Evolutionary conservation across 2,797 vertebrate genomes (phyloP).

Genomic region (Gymnopithys bicolor): DNA sequence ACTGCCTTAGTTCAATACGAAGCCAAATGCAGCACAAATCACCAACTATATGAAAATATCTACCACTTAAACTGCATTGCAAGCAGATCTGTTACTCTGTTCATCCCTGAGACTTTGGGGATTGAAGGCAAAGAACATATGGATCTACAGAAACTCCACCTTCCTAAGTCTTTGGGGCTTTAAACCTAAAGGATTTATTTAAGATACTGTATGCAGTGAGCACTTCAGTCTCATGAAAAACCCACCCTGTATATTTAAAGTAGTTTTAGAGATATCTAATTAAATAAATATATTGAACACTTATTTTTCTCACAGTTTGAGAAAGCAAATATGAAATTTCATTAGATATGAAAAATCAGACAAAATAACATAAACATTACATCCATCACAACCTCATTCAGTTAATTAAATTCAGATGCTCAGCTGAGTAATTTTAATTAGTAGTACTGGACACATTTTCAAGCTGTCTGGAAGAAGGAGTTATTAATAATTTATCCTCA

Average conservation of each 20-base stretch:
- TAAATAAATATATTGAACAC: neutral
- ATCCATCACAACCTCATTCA: conserved; percentile 28
- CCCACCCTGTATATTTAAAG: neutral
- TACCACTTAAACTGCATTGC: neutral
- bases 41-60: neutral
- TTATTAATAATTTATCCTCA: conserved; percentile 51
- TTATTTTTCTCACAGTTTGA: neutral
- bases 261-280: neutral
- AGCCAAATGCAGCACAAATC: neutral
- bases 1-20: neutral
- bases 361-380: conserved; percentile 34
- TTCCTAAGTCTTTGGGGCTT: neutral
- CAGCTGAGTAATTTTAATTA: conserved; percentile 52
- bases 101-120: neutral
- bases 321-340: conserved; percentile 2
- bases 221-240: neutral
- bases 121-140: neutral
- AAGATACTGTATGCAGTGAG: neutral
- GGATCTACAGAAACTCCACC: neutral
- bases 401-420: conserved; percentile 62
- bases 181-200: neutral
- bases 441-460: conserved; percentile 20
- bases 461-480: conserved; percentile 19
- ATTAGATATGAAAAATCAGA: conserved; percentile 13
- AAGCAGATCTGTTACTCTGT: neutral